Base-by-base conservation (phyloP, 2,888 invertebrate species). In the Drosophila paucipuncta region DNA sequence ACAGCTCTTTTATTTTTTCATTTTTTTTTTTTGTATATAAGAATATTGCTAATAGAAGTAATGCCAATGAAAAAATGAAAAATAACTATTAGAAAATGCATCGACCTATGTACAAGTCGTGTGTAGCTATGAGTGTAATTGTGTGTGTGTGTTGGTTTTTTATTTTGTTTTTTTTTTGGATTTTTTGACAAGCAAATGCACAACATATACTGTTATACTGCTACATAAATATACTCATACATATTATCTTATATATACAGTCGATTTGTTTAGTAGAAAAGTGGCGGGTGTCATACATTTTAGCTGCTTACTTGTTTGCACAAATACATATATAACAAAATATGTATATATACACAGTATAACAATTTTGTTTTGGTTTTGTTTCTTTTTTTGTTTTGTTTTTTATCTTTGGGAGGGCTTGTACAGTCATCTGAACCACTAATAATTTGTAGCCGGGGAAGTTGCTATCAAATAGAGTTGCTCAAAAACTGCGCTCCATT, bases 381-480 rank as follows among this genome's bases (percentile, higher is more conserved):
- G 2, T 28, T 49, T 31, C 18, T 22, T 25, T 59, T 65, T 66
- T 25, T 47, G 6, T 16, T 16, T 25, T 2, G 1, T 16, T 41
- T 52, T 58, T 33, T 47, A 39, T n/a, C 54, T 65, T 16, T 67
- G 67, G 31, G 49, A 64, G 61, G 66, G 54, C 50, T 54, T 69
- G 43, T 70, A 77, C 85, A 91, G 83, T 84, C 79, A 80, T 80
- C 76, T 80, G 85, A 84, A 88, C 88, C 92, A 91, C 92, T 89
- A 89, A 79, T 85, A 90, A 90, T 86, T 86, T 90, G 85, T 92
- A 93, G 93, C 93, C 91, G 93, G 93, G 93, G 93, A 93, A 93
- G 93, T 91, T 91, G 93, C 93, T 93, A 93, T 88, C 89, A 72
- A 84, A 83, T 85, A 90, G 92, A 93, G 91, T 86, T 82, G 83